Evolutionary conservation across 2,113 vertebrate species (phyloP), one percentile per base, ranked within the genome.

Genomic region (Brienomyrus longianalis): DNA sequence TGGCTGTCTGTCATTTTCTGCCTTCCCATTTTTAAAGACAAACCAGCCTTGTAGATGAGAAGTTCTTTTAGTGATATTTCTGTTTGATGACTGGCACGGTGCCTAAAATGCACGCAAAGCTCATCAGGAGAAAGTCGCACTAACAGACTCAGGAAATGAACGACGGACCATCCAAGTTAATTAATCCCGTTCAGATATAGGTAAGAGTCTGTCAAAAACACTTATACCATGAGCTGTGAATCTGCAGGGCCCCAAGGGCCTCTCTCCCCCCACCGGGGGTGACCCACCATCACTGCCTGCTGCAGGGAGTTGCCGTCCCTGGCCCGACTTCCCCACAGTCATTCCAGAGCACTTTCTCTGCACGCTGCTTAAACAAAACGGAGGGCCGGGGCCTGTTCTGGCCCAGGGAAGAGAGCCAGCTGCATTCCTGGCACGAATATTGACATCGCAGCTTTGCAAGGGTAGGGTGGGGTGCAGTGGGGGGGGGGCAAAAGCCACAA

Each of bases 321-420:
- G 91, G 93, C 94, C 92, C 88, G 83, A 92, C 91, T 92, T 93
- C 92, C 91, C 92, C 91, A 39, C 35, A n/a, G 52, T 35, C 91
- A 74, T 93, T 89, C 93, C 91, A 90, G 94, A 93, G 93, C 77
- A 52, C 85, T 89, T 86, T 87, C 88, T 91, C 93, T 93, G 89
- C 92, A 91, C 88, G 74, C 91, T 88, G 19, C 62, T 85, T 80
- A 51, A 91, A 92, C 90, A 21, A 39, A 52, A 87, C 3, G 19
- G 43, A 17, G 86, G 21, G 35, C 92, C 13, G 66, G 84, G n/a
- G 27, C 27, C 50, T 17, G 45, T n/a, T 52, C 13, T 11, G n/a
- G 47, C n/a, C 21, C 54, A 62, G 52, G 52, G 35, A 87, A 87
- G 23, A 66, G 27, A 87, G 27, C 50, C 51, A 54, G 19, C 31